Evolutionary conservation across 2,113 vertebrate species (phyloP).

Genomic region (Cyanoderma ruficeps): DNA sequence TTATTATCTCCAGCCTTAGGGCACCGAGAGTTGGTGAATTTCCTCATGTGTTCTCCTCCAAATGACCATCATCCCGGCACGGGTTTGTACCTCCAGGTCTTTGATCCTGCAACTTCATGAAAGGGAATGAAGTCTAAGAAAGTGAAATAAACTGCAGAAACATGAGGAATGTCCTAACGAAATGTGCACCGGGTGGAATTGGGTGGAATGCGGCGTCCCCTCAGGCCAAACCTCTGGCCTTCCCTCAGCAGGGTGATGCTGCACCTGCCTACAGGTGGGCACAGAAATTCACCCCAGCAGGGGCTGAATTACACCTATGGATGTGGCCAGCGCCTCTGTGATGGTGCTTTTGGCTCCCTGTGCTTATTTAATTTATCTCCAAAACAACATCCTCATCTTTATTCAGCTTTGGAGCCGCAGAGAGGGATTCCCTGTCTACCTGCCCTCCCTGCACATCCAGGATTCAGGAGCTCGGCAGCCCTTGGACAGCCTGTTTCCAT

Average conservation of each 20-base stretch:
- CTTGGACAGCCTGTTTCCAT: slow-evolving; percentile 38
- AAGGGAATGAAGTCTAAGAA: neutral
- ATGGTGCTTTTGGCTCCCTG: neutral
- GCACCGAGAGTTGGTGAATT: neutral
- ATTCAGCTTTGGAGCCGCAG: neutral
- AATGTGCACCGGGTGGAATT: neutral
- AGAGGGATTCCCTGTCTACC: neutral
- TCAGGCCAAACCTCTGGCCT: neutral
- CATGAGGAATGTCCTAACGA: neutral
- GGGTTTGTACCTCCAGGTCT: neutral
- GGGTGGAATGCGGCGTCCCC: neutral
- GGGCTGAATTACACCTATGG: neutral
- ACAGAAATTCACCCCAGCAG: neutral
- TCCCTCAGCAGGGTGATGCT: neutral
- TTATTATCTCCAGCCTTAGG: neutral
- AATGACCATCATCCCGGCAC: neutral
- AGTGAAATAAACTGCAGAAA: neutral
- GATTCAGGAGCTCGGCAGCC: neutral
- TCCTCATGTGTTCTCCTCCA: neutral
- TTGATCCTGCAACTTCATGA: neutral
- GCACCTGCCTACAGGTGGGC: neutral
- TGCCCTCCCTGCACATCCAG: neutral
- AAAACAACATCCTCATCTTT: neutral
- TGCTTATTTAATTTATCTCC: neutral
- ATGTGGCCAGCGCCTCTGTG: neutral